Base-by-base conservation (phyloP, 2,113 vertebrate genomes). In the Oreotrochilus melanogaster region DNA sequence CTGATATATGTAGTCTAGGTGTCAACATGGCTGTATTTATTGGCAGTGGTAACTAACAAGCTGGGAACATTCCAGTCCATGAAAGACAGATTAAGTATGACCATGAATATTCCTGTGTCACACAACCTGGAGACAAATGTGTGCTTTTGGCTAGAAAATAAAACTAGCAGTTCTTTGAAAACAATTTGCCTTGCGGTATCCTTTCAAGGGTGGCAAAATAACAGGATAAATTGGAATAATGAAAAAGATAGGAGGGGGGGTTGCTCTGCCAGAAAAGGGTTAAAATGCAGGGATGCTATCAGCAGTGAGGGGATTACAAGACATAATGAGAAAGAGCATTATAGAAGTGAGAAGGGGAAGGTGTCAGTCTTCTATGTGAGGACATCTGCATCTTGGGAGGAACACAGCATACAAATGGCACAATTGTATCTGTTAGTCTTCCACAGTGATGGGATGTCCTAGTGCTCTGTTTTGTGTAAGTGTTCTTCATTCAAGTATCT, bases 121-220 rank as follows among this genome's bases (percentile, higher is more conserved):
- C 47, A 33, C 58, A 56, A 80, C 37, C 33, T 86, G 65, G 58
- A 86, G 33, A 86, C 3, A 70, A 73, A 83, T n/a, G 28, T 51
- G 28, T 66, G 51, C 27, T 76, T 93, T 61, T n/a, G 18, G 37
- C 2, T 90, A 64, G 72, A 95, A 92, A 97, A 96, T 96, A 94
- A 97, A 97, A 88, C 31, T 42, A 88, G 30, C 30, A 72, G 25
- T 43, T 94, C 31, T 95, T n/a, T 53, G 31, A 86, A 85, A 96
- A 89, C 25, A 51, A 42, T 85, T 58, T 70, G 54, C 6, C 15
- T 86, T 4, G 3, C 65, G 27, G 45, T 83, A 69, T 83, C 13
- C 48, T 94, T 96, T 92, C 71, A 70, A 0, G 1, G 14, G 15
- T 28, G 6, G 10, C 30, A 7, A 95, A 92, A 60, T 37, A 65